Conservation (phyloP, 2,113 vertebrate species). For the Anguilla japonica region DNA sequence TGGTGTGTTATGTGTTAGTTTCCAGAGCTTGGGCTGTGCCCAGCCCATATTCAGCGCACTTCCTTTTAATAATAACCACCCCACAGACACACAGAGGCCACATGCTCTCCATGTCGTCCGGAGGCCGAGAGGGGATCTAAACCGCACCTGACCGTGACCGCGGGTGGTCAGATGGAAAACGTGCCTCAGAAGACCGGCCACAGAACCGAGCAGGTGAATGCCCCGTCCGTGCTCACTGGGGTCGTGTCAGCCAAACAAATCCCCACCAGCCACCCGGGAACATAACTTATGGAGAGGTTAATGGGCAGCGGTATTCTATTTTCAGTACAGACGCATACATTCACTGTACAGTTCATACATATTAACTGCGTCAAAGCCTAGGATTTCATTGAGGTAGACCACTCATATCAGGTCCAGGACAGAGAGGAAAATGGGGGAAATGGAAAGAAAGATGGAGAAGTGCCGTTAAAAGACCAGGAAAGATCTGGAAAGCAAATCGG, state of each 20-base stretch:
- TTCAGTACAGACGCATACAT: not conserved
- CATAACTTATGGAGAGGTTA: not conserved
- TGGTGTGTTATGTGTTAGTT: not conserved
- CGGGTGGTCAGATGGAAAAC: not conserved
- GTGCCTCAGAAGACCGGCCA: not conserved
- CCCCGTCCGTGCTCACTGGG: not conserved
- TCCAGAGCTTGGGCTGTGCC: not conserved
- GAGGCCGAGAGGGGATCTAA: not conserved
- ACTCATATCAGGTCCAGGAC: not conserved
- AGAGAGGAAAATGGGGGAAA: not conserved
- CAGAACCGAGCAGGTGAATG: not conserved
- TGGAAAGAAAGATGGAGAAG: not conserved
- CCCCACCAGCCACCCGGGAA: not conserved
- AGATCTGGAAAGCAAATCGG: not conserved
- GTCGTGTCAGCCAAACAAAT: not conserved
- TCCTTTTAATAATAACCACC: not conserved
- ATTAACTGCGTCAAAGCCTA: not conserved
- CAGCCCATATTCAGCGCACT: not conserved
- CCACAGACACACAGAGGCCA: not conserved
- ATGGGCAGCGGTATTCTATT: not conserved
- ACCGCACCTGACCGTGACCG: not conserved
- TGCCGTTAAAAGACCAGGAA: not conserved
- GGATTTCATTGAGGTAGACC: not conserved
- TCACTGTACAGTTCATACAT: not conserved
- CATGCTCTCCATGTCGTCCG: not conserved